Conservation (phyloP, 2,888 invertebrate species). For the Cerceris ruficornis region DNA sequence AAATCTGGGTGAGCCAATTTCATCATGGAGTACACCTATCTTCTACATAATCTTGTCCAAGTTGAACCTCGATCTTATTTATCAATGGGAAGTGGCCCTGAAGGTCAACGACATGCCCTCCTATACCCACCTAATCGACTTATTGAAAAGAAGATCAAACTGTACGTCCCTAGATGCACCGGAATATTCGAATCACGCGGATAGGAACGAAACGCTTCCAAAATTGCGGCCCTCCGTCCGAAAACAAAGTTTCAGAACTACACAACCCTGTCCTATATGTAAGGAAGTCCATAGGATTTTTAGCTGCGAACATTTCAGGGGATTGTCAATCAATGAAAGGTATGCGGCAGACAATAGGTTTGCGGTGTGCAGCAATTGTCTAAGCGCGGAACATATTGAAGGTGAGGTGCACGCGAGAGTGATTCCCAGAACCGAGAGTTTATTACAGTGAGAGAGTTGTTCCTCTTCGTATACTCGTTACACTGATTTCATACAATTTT, state of each 20-base stretch:
- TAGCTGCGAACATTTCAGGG: background rate
- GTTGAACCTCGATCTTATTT: background rate
- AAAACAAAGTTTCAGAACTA: background rate
- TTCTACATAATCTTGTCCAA: background rate
- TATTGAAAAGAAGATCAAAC: background rate
- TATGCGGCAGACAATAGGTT: background rate
- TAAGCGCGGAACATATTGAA: background rate
- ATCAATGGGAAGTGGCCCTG: background rate
- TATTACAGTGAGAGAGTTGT: too few species aligned
- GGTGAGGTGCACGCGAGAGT: too few species aligned
- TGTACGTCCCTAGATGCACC: too few species aligned
- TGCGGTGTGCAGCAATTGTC: constrained; percentile 10
- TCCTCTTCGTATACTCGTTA: too few species aligned
- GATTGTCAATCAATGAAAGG: constrained; percentile 1
- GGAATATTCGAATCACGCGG: background rate
- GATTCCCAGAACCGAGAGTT: too few species aligned
- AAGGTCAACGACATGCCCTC: background rate
- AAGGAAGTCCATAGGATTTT: background rate
- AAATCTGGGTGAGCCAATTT: background rate
- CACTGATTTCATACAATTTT: too few species aligned
- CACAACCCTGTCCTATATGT: constrained; percentile 3
- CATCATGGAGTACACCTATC: background rate
- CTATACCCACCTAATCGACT: background rate
- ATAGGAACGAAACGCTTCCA: background rate
- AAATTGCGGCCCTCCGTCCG: background rate